phyloP scores from a whole-genome alignment of 2,888 invertebrate genomes.

The Tinea semifulvella region DNA sequence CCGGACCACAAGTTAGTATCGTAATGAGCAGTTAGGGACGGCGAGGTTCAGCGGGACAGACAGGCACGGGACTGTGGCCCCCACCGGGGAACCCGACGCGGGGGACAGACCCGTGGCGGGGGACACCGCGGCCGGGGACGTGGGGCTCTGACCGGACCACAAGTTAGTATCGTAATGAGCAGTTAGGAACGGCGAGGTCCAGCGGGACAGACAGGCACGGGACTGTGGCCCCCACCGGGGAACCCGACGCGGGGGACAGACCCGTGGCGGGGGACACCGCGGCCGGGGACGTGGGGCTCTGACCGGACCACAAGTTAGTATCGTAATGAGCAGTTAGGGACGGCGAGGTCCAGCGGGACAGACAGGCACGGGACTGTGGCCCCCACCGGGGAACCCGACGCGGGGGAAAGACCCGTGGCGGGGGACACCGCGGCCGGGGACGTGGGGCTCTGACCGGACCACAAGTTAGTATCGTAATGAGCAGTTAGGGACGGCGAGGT shows the following conservation, averaged over 20 bases:
- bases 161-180: too few species aligned
- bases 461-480: too few species aligned
- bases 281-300: slow-evolving; percentile 54
- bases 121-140: slow-evolving; percentile 40
- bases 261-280: slow-evolving; percentile 22
- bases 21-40: background rate
- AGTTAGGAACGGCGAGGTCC: slow-evolving; percentile 24
- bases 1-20: background rate
- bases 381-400: slow-evolving; percentile 55
- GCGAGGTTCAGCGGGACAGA: slow-evolving; percentile 29
- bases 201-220: slow-evolving; percentile 29
- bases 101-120: slow-evolving; percentile 33
- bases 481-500: slow-evolving; percentile 26
- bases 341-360: slow-evolving; percentile 28
- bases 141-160: slow-evolving; percentile 51
- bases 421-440: slow-evolving; percentile 37
- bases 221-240: slow-evolving; percentile 56
- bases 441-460: slow-evolving; percentile 49
- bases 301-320: too few species aligned
- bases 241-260: slow-evolving; percentile 53
- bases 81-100: slow-evolving; percentile 55
- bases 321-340: too few species aligned
- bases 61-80: slow-evolving; percentile 44
- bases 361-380: slow-evolving; percentile 42
- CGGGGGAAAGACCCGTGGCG: slow-evolving; percentile 36